phyloP scores from a whole-genome alignment of 2,113 vertebrate species.

The Fukomys damarensis region DNA sequence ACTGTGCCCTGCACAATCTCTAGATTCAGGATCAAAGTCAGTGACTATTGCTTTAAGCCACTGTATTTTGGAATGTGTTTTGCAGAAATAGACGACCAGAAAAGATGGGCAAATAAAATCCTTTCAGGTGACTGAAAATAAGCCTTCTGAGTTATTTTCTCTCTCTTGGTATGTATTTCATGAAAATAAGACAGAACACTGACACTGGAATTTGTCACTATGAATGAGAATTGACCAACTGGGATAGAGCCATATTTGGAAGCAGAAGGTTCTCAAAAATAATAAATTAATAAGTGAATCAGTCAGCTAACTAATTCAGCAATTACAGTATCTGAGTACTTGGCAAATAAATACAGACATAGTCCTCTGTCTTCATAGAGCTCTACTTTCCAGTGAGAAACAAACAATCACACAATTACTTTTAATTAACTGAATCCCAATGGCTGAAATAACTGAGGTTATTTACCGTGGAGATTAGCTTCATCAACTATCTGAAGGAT shows the following conservation, averaged over 20 bases:
- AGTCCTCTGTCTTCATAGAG: background rate
- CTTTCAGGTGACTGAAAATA: constrained; percentile 33
- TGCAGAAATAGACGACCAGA: background rate
- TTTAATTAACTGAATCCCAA: background rate
- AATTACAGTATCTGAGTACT: background rate
- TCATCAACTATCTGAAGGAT: background rate
- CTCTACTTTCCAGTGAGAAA: constrained; percentile 5
- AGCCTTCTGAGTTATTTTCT: background rate
- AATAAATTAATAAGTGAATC: background rate
- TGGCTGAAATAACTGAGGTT: background rate
- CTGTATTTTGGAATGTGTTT: background rate
- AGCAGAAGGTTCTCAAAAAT: constrained; percentile 32
- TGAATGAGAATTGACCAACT: background rate
- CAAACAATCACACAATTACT: background rate
- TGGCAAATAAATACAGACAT: background rate
- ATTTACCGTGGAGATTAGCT: background rate
- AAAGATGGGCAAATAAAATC: constrained; percentile 24
- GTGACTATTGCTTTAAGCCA: background rate
- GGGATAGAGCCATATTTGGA: background rate
- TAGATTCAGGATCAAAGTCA: constrained; percentile 22
- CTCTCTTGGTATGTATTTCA: background rate
- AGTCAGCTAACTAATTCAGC: background rate
- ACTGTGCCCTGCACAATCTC: background rate
- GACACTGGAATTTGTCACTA: background rate
- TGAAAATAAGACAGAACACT: background rate